These are phyloP conservation scores for Melanostigma gelatinosum DNA, from an alignment of 2,113 vertebrate species.

Conservation along the genomic window DNA sequence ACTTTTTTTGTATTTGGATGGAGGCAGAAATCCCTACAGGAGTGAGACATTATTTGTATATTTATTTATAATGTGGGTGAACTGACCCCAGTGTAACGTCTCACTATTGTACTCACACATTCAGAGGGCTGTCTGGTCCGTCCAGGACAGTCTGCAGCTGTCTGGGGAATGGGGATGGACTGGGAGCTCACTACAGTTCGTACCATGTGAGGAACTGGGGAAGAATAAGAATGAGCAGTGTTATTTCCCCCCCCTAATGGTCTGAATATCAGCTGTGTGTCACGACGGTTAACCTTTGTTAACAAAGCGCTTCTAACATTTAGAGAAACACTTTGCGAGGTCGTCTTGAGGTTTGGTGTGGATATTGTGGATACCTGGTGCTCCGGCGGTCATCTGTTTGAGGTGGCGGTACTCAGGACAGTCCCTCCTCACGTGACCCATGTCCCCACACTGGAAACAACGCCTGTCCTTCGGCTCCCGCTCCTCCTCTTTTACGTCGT, in stretches of 20 bases:
- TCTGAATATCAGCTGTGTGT: neutral
- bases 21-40: neutral
- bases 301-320: neutral
- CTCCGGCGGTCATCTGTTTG: constrained; percentile 86
- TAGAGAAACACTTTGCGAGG: neutral
- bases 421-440: constrained; percentile 94
- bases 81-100: neutral
- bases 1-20: neutral
- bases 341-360: neutral
- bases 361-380: constrained; percentile 74
- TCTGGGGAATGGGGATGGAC: constrained; percentile 87
- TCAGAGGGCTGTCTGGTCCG: constrained; percentile 92
- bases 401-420: constrained; percentile 95
- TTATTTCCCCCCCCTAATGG: neutral
- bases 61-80: neutral
- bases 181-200: constrained; percentile 89
- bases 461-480: constrained; percentile 92
- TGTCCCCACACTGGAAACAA: constrained; percentile 97
- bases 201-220: constrained; percentile 89
- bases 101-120: constrained; percentile 87
- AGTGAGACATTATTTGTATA: neutral
- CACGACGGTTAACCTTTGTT: neutral
- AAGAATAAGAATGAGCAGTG: neutral
- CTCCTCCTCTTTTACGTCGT: constrained; percentile 93
- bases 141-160: constrained; percentile 83